Base-by-base conservation (phyloP, 1,140 invertebrate genomes). In the Harlomillsia oculata region DNA sequence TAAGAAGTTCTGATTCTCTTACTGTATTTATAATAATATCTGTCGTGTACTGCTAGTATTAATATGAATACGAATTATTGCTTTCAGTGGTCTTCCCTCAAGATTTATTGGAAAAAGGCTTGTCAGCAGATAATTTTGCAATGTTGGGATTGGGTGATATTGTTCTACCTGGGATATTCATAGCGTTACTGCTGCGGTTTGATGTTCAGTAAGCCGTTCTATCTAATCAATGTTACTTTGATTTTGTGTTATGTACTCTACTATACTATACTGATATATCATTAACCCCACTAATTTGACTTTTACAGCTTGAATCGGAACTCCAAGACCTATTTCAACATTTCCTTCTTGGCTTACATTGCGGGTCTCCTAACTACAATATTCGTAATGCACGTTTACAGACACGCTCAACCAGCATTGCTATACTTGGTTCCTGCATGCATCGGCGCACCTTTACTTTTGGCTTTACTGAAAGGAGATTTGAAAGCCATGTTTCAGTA, bases 61-160 rank as follows among this genome's bases (percentile, higher is more conserved):
- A 21, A 40, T 53, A 16, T 18, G 23, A 41, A 28, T 60, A 36
- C 64, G 59, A 56, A 41, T 43, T 34, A 21, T 56, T 52, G 54
- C 61, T 75, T 76, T 48, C 74, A 89, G 86, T 99, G 73, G 87
- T 98, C 26, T 99, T 99, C 73, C 97, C 97, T 8, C 94, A 98
- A 80, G 96, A 99, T 73, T 75, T 99, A 23, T 75, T 99, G 3
- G 84, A 91, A 67, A 90, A 92, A 66, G 96, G 97, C 2, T 71
- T 97, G 11, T 79, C 77, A 57, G 93, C 91, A 6, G 86, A 80
- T 59, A 98, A 98, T 74, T 97, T 97, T 76, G 94, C 96, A 3
- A 99, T 99, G 94, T 73, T 99, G 13, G 97, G 97, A 5, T 78
- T 99, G 5, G 97, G 97, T 20, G 97, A 99, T 71, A 97, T 99